Conservation (phyloP, 2,888 invertebrate genomes). For the Melinopterus prodromus region DNA sequence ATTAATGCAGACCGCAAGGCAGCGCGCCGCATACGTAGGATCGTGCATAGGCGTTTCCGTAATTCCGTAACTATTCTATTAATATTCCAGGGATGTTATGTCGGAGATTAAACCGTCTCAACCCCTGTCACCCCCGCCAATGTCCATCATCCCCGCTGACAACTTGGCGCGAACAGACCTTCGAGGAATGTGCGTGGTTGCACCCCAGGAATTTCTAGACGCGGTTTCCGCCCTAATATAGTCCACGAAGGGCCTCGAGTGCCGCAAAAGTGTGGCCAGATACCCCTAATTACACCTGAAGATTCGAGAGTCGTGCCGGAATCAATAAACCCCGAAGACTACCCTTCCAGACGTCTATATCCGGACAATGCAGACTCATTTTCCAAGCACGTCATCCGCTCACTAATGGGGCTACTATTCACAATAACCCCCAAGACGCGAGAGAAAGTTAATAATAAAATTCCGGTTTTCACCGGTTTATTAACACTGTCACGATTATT, state of each 20-base stretch:
- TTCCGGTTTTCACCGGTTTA: neutral
- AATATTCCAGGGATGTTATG: constrained; percentile 16
- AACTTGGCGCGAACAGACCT: constrained; percentile 13
- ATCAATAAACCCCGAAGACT: neutral
- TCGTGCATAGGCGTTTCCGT: neutral
- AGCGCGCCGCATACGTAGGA: neutral
- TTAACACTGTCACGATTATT: neutral
- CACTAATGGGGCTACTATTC: neutral
- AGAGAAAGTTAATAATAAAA: neutral
- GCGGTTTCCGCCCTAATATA: constrained; percentile 8
- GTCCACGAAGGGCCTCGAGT: constrained; percentile 7
- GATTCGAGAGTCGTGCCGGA: neutral
- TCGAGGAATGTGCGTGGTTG: constrained; percentile 11
- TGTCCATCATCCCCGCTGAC: constrained; percentile 6
- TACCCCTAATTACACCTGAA: neutral
- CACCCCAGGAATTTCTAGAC: constrained; percentile 8
- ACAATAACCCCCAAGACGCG: neutral
- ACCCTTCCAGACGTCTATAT: neutral
- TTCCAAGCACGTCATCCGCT: neutral
- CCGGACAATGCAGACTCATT: neutral
- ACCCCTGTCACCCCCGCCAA: neutral
- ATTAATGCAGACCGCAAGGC: neutral
- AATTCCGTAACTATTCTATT: constrained; percentile 7
- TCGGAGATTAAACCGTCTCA: constrained; percentile 23
- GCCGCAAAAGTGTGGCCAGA: neutral